phyloP scores from a whole-genome alignment of 2,888 invertebrate species.

The Chloroclysta siterata region DNA sequence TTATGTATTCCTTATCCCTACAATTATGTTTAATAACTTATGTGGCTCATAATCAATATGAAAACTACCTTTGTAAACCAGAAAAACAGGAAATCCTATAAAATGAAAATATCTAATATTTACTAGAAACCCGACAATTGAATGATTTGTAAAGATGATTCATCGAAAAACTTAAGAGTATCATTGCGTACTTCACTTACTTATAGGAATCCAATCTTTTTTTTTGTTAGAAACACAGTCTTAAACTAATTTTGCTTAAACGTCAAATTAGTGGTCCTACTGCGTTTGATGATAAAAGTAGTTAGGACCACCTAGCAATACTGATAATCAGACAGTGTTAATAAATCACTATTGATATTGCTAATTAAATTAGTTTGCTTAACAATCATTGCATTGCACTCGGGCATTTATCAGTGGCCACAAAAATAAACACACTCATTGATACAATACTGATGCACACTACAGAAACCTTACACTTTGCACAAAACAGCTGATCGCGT shows the following conservation, averaged over 20 bases:
- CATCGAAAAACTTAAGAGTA: neutral
- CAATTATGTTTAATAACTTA: neutral
- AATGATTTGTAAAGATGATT: neutral
- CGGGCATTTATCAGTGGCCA: conserved; percentile 18
- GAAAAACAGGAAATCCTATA: neutral
- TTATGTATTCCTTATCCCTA: neutral
- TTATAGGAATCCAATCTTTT: too few relatives aligned
- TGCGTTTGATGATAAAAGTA: neutral
- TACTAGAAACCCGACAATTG: neutral
- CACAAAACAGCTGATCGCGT: conserved; percentile 22
- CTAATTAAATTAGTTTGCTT: conserved; percentile 8
- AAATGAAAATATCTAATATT: neutral
- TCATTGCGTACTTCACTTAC: too few relatives aligned
- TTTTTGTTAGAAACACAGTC: too few relatives aligned
- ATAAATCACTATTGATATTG: conserved; percentile 13
- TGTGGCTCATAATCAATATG: too few relatives aligned
- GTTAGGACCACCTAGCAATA: neutral
- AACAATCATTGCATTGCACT: conserved; percentile 24
- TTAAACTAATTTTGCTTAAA: neutral
- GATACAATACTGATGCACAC: conserved; percentile 23
- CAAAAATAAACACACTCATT: conserved; percentile 17
- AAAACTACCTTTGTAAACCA: neutral
- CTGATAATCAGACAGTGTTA: neutral
- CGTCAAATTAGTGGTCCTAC: neutral
- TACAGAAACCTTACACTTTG: conserved; percentile 60